phyloP scores from a whole-genome alignment of 2,113 vertebrate genomes.

The Oryzias melastigma region DNA sequence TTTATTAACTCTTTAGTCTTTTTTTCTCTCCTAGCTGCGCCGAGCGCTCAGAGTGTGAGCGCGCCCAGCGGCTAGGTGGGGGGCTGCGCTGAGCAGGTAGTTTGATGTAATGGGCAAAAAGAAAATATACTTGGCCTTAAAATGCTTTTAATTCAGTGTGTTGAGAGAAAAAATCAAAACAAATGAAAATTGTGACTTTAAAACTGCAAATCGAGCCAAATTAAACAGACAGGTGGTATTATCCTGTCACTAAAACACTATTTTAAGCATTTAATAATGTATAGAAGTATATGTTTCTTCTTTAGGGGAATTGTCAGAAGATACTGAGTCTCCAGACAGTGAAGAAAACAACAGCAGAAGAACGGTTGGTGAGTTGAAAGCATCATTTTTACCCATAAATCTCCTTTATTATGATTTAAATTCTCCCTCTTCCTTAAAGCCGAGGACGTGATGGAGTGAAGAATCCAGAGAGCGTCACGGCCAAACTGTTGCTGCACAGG shows the following conservation, averaged over 20 bases:
- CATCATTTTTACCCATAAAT: background rate
- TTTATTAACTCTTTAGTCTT: no score
- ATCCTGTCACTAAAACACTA: background rate
- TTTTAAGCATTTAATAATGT: constrained; percentile 3
- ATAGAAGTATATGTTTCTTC: background rate
- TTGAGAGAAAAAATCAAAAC: no score
- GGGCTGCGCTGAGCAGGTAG: no score
- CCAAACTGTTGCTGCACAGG: constrained; percentile 3
- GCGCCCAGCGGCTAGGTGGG: no score
- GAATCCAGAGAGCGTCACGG: background rate
- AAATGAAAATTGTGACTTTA: no score
- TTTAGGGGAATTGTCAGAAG: constrained; percentile 73
- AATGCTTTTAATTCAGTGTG: no score
- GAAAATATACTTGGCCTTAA: no score
- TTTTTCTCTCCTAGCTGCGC: no score
- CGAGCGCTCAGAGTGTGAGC: no score
- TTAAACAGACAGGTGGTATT: background rate
- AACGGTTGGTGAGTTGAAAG: constrained; percentile 57
- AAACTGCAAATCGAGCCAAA: no score
- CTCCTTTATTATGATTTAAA: background rate
- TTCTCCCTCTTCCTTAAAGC: constrained; percentile 14
- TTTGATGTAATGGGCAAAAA: no score
- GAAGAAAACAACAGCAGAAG: constrained; percentile 59
- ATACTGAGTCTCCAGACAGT: constrained; percentile 52
- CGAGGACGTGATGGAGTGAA: constrained; percentile 60